Evolutionary conservation across 2,888 invertebrate genomes (phyloP), one percentile per base, ranked within the genome.

Genomic region (Athrips mouffetella): DNA sequence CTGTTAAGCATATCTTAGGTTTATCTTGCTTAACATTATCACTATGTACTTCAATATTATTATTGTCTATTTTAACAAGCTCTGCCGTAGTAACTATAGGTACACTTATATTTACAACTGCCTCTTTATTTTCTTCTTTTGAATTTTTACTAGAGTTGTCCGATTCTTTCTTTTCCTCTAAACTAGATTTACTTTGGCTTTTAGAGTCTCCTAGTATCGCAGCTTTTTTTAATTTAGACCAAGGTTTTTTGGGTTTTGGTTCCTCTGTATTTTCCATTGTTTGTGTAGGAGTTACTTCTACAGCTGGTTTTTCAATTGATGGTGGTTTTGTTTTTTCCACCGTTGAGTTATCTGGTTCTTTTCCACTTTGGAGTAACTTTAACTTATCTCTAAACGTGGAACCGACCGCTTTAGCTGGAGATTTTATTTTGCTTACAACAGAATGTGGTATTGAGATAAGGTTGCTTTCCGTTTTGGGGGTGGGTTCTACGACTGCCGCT

Each of bases 161-260:
- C 53, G 58, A 52, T 55, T 75, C 73, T 55, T 72, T 70, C 51
- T 77, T 77, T 55, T 80, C 80, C 40, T 86, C 84, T 67, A 69
- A 13, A 59, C 76, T 80, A 60, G 76, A 68, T 67, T 78, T 81
- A 58, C 73, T 83, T 62, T 74, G 75, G 54, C 67, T 81, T 70
- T 87, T 88, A 23, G 87, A 71, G 47, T 88, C 91, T 30, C 90
- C 88, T 61, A 91, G 79, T 57, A 91, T 91, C 29, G 91, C 87
- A 10, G 95, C 95, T 70, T 94, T 92, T 73, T 94, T 95, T 35
- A 95, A 81, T 82, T 94, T 94, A 10, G 90, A 91, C 95, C 95
- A 95, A 1, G 93, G 92, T 61, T 91, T 92, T 65, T 91, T 92
- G 40, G 63, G 76, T 60, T 78, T 89, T 8, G 73, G 59, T 39